Base-by-base conservation (phyloP, 2,888 invertebrate genomes). In the Drosophila quasianomalipes region DNA sequence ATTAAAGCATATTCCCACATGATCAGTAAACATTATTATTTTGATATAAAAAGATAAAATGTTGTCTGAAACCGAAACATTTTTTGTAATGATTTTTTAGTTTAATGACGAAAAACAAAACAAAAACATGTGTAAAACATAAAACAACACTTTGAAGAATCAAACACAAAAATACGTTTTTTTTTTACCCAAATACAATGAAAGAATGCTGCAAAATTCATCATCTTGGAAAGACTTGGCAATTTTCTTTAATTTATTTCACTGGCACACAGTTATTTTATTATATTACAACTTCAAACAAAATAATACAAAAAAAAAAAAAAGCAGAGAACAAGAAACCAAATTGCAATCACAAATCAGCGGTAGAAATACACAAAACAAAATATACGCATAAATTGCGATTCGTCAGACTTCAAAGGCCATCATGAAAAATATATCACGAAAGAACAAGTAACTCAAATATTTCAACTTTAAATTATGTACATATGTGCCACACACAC, bases 331-430 rank as follows among this genome's bases (percentile, higher is more conserved):
- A 53, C 31, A 16, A 44, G 31, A 58, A 26, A 61, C n/a, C 58
- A 67, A 51, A 61, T 44, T 26, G 37, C 16, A 59, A 63, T 41
- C 54, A 57, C 37, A 73, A 70, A 69, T 59, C 26, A 47, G 39
- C 53, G 47, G 16, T 7, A n/a, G 14, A 41, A 54, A 28, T n/a
- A 54, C 70, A 47, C 47, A 72, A 47, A 39, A 60, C 39, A 65
- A 60, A 70, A 55, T 19, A 30, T 55, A 41, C 39, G 14, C 44
- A 69, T 60, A 49, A 60, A 51, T 68, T 68, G 16, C 52, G 44
- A 44, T 52, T 14, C 35, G 28, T 16, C 30, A 6, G 9, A 65
- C 26, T 39, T 66, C 33, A 69, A 69, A 35, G 41, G 33, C 39
- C 55, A 39, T 33, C 47, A 16, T 30, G 28, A 47, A 14, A 52